Evolutionary conservation across 2,888 invertebrate species (phyloP), one percentile per base, ranked within the genome.

Genomic region (Allolobophora icterica): DNA sequence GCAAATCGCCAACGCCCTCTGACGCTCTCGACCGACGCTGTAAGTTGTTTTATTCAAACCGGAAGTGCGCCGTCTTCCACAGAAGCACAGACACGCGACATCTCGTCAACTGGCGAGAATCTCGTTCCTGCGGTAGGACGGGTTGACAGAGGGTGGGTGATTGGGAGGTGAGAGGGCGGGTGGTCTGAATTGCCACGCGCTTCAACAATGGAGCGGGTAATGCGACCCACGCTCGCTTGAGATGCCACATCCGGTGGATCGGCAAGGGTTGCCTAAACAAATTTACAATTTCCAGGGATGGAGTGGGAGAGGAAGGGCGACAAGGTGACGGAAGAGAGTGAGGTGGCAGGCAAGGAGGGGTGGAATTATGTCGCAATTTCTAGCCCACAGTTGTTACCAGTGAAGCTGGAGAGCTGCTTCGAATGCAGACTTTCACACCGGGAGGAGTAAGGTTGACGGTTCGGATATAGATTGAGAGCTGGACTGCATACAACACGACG

Each of bases 41-140:
- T 71, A 30, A 71, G 71, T 71, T 71, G 71, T n/a, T 71, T 87
- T 19, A 35, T 21, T 34, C 34, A 34, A 87, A 35, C 87, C 87
- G 87, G 87, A 87, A 35, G 34, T 87, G 87, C 35, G 4, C 35
- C 87, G 87, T 35, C 34, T 34, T 87, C 4, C 87, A 17, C 34
- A 5, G 87, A 8, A 87, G 35, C 30, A 13, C 71, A n/a, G 35
- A 33, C 87, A 35, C 24, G 87, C 87, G 35, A 87, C 87, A 8
- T 87, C 35, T 87, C 87, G 35, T 35, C 34, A 87, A 35, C 87
- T 34, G 35, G 87, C 87, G 87, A 87, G 87, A 87, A 87, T 35
- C 35, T 87, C 87, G 11, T n/a, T 71, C 71, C 3, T 17, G 45
- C 15, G 45, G 45, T 45, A 17, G 17, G 52, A 52, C 24, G 21